Percentiles rank a stretch among this genome's conserved stretches.
Conservation (phyloP, 2,797 vertebrate species). For the Chromis chromis region DNA sequence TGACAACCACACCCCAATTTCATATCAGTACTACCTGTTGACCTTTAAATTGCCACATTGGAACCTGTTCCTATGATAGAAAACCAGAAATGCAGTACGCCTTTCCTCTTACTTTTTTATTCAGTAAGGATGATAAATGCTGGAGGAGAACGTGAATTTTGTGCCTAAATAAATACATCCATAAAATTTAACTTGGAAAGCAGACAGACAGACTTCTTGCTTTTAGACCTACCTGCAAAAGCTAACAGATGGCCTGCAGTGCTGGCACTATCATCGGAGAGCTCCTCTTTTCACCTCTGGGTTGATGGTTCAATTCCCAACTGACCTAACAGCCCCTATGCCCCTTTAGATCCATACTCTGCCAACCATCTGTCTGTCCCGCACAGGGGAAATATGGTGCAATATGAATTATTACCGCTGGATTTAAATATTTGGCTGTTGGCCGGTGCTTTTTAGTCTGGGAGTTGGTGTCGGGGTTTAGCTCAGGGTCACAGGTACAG, state of each 20-base stretch:
- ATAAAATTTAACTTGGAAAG: not conserved
- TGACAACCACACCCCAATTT: not conserved
- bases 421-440: constrained; percentile 53
- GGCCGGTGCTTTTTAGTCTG: constrained; percentile 18
- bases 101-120: not conserved
- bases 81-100: not conserved
- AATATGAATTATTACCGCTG: constrained; percentile 44
- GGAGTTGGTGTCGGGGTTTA: not conserved
- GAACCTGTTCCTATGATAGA: not conserved
- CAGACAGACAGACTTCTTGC: not conserved
- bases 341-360: constrained; percentile 20
- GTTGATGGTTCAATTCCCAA: constrained; percentile 63
- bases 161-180: not conserved
- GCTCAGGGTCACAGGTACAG: constrained; percentile 26
- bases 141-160: not conserved
- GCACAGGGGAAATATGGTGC: constrained; percentile 18
- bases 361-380: constrained; percentile 56
- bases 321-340: constrained; percentile 12
- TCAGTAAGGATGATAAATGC: not conserved
- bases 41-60: no score
- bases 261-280: constrained; percentile 20
- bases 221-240: constrained; percentile 13
- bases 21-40: no score
- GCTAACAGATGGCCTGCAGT: constrained; percentile 50
- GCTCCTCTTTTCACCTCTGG: constrained; percentile 50